Conservation (phyloP, 2,888 invertebrate genomes). For the Ctenicera cuprea region DNA sequence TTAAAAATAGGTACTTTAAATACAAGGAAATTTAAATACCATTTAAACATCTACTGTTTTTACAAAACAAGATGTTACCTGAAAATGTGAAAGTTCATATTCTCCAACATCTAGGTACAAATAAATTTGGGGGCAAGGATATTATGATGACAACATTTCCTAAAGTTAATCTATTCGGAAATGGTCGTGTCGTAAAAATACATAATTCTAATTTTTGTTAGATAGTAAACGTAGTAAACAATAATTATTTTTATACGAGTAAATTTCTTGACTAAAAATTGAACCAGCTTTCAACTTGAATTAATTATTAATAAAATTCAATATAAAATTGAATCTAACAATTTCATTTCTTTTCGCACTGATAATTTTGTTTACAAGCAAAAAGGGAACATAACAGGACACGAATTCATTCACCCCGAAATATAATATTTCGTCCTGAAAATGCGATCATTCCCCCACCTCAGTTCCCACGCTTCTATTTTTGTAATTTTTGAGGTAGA, state of each 20-base stretch:
- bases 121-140: slow-evolving; percentile 11
- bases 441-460: neutral
- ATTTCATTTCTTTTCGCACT: neutral
- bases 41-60: neutral
- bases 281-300: too few species aligned
- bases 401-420: slow-evolving; percentile 22
- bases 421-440: neutral
- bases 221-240: too few species aligned
- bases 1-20: too few species aligned
- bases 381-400: neutral
- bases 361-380: neutral
- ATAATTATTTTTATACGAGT: too few species aligned
- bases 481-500: neutral
- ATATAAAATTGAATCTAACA: too few species aligned
- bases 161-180: slow-evolving; percentile 9
- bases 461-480: neutral
- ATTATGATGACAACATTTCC: slow-evolving; percentile 31
- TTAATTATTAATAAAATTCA: neutral
- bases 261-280: too few species aligned
- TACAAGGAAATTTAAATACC: too few species aligned
- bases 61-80: neutral
- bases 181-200: neutral
- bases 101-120: neutral
- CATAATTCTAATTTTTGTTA: neutral
- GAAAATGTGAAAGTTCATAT: too few species aligned